Conservation (phyloP, 2,888 invertebrate genomes). For the Auanema freiburgensis region DNA sequence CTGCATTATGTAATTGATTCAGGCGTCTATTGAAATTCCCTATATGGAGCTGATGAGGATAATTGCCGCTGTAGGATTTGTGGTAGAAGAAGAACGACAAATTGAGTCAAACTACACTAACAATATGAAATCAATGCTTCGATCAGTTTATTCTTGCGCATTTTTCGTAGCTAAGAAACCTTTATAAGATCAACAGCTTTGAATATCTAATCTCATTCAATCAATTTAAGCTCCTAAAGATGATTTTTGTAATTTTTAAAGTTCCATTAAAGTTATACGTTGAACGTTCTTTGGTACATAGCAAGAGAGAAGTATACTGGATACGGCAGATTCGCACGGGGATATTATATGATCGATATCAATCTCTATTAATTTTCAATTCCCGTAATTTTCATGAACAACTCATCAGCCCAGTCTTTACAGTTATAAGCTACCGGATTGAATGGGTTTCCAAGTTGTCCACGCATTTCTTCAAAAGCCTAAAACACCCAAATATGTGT, state of each 20-base stretch:
- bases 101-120: conserved; percentile 35
- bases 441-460: neutral
- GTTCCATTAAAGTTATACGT: no score
- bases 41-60: conserved; percentile 33
- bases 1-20: no score
- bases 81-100: conserved; percentile 22
- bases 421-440: neutral
- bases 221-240: no score
- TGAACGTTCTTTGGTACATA: no score
- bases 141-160: conserved; percentile 38
- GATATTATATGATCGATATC: no score
- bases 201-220: no score
- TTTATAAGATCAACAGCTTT: neutral
- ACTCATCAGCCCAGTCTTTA: neutral
- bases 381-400: neutral
- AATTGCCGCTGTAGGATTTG: conserved; percentile 25
- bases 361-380: neutral
- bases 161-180: conserved; percentile 39
- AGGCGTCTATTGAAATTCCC: conserved; percentile 34
- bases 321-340: no score
- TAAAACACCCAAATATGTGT: neutral
- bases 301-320: no score
- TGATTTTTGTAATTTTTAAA: no score
- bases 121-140: conserved; percentile 40
- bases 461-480: neutral